Evolutionary conservation across 2,797 vertebrate genomes (phyloP), one percentile per base, ranked within the genome.

Genomic region (Loris lydekkerianus): DNA sequence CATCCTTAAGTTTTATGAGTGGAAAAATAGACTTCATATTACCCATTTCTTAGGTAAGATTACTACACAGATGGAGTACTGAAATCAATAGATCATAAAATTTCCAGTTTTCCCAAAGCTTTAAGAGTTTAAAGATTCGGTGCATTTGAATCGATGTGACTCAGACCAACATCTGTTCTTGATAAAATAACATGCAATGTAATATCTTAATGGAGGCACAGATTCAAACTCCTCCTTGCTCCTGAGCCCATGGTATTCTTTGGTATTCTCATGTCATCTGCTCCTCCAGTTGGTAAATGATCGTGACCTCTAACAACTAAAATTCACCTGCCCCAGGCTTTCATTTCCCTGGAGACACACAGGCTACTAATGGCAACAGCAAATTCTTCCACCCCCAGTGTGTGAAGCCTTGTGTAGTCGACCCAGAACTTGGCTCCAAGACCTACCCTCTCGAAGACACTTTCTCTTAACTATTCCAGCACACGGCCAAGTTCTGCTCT

Each of bases 1-100:
- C 60, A 88, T 83, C 91, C 93, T 95, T 82, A 86, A 96, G 61
- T 97, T 95, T 96, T 96, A 97, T 80, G 92, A 95, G 70, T 96
- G 75, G 83, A 87, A 94, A 96, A 96, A 91, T 43, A 70, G 91
- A 93, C 76, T 86, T 94, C 63, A 76, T 83, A 76, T 95, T 82
- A 89, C 2, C 63, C 63, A 90, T 94, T 82, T 96, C 92, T 90
- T 82, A 70, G 40, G 46, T 89, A 91, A 85, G 76, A 95, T 92
- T 63, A 82, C 80, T 73, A 82, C 4, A 76, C 58, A 58, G 81
- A 9, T 25, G 58, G 29, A 91, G 80, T 37, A 34, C 56, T 91
- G 77, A 96, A 89, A 97, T 84, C 76, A 88, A 84, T 73, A 70
- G 46, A 75, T 80, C 20, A 18, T 96, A 87, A 97, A 89, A 78